phyloP scores from a whole-genome alignment of 64 coral and sea anemone genomes.

The Dendronephthya gigantea region DNA sequence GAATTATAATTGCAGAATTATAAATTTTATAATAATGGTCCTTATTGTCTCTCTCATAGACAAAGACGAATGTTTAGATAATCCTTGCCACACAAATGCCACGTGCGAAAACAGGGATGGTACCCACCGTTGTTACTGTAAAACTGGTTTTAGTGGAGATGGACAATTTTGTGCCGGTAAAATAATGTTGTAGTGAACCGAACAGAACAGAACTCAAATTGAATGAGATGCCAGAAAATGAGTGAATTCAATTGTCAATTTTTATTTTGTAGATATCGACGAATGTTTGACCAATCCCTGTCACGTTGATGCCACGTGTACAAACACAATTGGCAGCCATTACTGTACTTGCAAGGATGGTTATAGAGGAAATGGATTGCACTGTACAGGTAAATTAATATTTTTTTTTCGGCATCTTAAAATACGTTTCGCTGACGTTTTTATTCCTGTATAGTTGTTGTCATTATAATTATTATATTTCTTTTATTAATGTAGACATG shows the following conservation, averaged over 20 bases:
- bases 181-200: neutral
- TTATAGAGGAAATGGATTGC: neutral
- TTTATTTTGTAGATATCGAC: neutral
- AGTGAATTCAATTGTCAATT: neutral
- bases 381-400: neutral
- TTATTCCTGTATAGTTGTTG: no score
- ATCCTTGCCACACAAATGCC: neutral
- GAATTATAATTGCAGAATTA: no score
- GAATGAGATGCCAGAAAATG: no score
- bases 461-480: no score
- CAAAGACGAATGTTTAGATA: neutral
- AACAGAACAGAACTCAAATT: neutral
- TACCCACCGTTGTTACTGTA: neutral
- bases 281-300: neutral
- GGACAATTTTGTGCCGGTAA: neutral
- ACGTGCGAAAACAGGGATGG: slow-evolving; percentile 10
- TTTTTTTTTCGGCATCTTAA: no score
- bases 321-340: neutral
- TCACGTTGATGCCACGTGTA: neutral
- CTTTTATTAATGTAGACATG: neutral
- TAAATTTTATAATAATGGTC: no score
- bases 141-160: neutral
- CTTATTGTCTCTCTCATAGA: no score
- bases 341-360: neutral
- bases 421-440: no score